A percentile compares a stretch with the other conserved stretches of the same genome.
Conservation (phyloP, 2,888 invertebrate genomes). For the Alloscopus bannaensis region DNA sequence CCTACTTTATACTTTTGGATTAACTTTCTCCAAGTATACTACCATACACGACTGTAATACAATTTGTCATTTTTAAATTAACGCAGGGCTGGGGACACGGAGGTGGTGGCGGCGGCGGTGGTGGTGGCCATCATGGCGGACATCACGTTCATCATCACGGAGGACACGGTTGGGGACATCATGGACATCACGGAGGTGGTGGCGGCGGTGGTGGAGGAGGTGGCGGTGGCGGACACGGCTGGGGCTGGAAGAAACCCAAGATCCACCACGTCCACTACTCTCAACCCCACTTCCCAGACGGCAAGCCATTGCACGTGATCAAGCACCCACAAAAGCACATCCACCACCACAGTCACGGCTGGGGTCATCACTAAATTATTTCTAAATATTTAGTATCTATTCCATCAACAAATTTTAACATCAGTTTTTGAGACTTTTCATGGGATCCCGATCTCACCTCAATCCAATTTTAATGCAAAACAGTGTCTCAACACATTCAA, state of each 20-base stretch:
- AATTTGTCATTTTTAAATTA: conserved; percentile 4
- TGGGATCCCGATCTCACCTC: conserved; percentile 62
- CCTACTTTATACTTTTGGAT: conserved; percentile 1
- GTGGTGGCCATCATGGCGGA: conserved; percentile 40
- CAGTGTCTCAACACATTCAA: conserved; percentile 29
- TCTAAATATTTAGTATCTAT: conserved; percentile 1
- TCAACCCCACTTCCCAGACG: conserved; percentile 60
- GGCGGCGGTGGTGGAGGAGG: conserved; percentile 57
- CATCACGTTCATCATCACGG: conserved; percentile 39
- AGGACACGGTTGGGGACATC: conserved; percentile 2
- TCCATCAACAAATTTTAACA: neutral
- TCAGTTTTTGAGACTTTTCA: conserved; percentile 34
- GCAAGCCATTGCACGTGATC: conserved; percentile 57
- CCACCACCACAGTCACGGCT: conserved; percentile 49
- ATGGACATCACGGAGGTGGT: conserved; percentile 12
- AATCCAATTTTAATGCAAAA: conserved; percentile 20
- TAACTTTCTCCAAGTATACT: neutral
- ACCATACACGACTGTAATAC: neutral
- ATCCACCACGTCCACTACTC: conserved; percentile 60
- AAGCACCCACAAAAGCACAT: conserved; percentile 58
- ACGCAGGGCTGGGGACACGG: conserved; percentile 20
- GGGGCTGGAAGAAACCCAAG: conserved; percentile 64
- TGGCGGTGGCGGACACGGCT: conserved; percentile 58
- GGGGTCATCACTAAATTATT: conserved; percentile 41
- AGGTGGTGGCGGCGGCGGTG: conserved; percentile 47